Evolutionary conservation across 1,140 invertebrate genomes (phyloP).

Genomic region (Rhopalosiphum maidis): DNA sequence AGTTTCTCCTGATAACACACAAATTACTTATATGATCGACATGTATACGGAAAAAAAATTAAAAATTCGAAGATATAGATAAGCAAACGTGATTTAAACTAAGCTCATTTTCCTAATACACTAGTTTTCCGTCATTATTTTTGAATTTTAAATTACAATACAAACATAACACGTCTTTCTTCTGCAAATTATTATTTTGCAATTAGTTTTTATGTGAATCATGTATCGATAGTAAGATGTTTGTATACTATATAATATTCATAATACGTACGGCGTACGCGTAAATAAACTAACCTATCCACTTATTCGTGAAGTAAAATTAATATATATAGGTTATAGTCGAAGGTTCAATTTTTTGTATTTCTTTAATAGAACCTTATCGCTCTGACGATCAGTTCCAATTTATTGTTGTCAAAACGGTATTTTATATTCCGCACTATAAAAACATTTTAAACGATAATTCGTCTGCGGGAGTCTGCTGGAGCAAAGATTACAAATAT

Average conservation of each 20-base stretch:
- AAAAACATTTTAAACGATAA: background rate
- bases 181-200: background rate
- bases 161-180: background rate
- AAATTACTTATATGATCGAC: background rate
- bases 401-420: background rate
- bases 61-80: background rate
- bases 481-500: background rate
- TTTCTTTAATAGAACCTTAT: conserved; percentile 10
- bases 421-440: background rate
- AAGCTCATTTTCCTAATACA: too few species aligned
- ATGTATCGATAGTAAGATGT: background rate
- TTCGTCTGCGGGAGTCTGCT: background rate
- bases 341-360: background rate
- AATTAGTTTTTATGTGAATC: background rate
- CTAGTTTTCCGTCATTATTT: background rate
- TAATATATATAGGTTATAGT: background rate
- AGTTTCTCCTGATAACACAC: background rate
- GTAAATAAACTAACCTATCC: background rate
- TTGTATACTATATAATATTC: background rate
- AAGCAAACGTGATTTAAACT: too few species aligned
- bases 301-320: background rate
- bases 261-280: background rate
- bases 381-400: background rate
- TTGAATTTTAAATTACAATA: background rate
- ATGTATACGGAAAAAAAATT: background rate